Base-by-base conservation (phyloP, 2,113 vertebrate species). In the Chaetodon trifascialis region DNA sequence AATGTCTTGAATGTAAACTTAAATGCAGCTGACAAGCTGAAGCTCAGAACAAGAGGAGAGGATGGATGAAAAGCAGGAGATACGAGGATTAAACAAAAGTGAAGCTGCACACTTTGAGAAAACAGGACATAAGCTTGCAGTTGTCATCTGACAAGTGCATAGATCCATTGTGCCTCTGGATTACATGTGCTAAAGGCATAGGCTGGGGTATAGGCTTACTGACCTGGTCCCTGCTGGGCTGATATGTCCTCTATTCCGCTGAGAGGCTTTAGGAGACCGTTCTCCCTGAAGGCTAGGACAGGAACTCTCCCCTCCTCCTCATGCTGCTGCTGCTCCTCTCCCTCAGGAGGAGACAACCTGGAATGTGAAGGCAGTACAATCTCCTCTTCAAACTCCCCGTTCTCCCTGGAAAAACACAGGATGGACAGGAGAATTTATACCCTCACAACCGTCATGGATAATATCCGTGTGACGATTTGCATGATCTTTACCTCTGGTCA, bases 331-430 rank as follows among this genome's bases (percentile, higher is more conserved):
- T 94, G 84, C 5, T 96, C 96, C 36, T 92, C 87, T 42, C 91
- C 94, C 75, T 93, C 93, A 49, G 92, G 84, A 78, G 91, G 94
- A 75, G 96, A 89, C 88, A 96, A 83, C 90, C 97, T 97, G 82
- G 96, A 95, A 87, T 95, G 96, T 62, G 96, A 46, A 67, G 97
- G 97, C 78, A 98, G 93, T 34, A 95, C 95, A 82, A 98, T 96
- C 92, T 96, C 96, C 93, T 99, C 97, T 89, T 98, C 97, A 80
- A 99, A 98, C 64, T 96, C 91, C 55, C 97, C 97, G 34, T 99
- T 99, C 95, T 97, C 97, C 74, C 95, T 97, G 88, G 9, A 60
- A 23, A 46, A 58, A 60, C 11, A 92, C 65, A 71, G 7, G 11
- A 86, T 72, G 86, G 88, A 90, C 92, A 91, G 72, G 30, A 25